Base-by-base conservation (phyloP, 2,888 invertebrate genomes). In the Entomobrya proxima region DNA sequence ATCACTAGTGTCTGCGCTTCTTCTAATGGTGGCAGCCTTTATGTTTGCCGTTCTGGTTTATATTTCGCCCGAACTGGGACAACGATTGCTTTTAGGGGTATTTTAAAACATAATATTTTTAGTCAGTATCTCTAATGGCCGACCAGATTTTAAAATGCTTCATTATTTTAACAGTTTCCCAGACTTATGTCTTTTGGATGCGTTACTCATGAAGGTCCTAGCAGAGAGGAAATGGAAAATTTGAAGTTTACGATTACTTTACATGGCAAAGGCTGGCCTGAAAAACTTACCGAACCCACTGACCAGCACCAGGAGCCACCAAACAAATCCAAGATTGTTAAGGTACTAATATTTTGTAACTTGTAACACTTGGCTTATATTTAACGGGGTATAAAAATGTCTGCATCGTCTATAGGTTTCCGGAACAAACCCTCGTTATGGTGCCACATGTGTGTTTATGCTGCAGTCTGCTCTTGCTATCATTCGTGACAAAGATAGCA, bases 371-470 rank as follows among this genome's bases (percentile, higher is more conserved):
- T n/a, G n/a, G n/a, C n/a, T n/a, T n/a, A n/a, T n/a, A n/a, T n/a
- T n/a, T n/a, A n/a, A n/a, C n/a, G n/a, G n/a, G n/a, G n/a, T n/a
- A n/a, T n/a, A n/a, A n/a, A n/a, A 27, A 9, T 27, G 55, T 18
- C 27, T 21, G 24, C 4, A 9, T 47, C n/a, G 15, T 47, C 3
- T 47, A 40, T n/a, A 94, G 94, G 93, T 94, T 15, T 91, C 93
- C 21, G 95, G 94, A 0, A 91, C 88, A 80, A 95, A 97, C 92
- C 95, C 96, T 1, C 98, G 96, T 18, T 98, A 98, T 93, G 95
- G 96, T 1, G 94, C 95, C 9, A 98, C 97, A 0, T 95, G 95
- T 82, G 94, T 94, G 5, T 94, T 95, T 58, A 91, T 97, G 86
- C 93, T 98, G 5, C 93, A 95, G 86, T 93, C 95, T 64, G 98